Base-by-base conservation (phyloP, 2,797 vertebrate species). In the Enteromius afrohamiltoni region DNA sequence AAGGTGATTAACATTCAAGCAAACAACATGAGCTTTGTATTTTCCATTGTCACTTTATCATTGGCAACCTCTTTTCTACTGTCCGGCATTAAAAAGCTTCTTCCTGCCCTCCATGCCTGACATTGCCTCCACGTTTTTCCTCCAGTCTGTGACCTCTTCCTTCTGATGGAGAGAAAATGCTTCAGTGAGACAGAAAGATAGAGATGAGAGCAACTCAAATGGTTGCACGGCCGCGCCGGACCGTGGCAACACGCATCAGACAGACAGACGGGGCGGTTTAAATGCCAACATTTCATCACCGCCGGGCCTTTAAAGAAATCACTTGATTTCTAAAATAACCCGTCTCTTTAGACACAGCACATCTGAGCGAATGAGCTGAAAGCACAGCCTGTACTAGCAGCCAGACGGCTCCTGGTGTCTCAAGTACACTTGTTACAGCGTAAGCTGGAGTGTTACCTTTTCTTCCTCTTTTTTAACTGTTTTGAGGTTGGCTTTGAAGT, bases 401-500 rank as follows among this genome's bases (percentile, higher is more conserved):
- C 6, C 51, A 77, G 14, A 81, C 23, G 5, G 45, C 31, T 34
- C 37, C 42, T 71, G 34, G 29, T 49, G 67, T 23, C 26, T 69
- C 29, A 13, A 53, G 53, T n/a, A 42, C 55, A 60, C 68, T 58
- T 71, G 58, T 75, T 65, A 26, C 21, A 68, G 9, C 3, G 11
- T 31, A 31, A 68, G 23, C 13, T 37, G 8, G 14, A 75, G 60
- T 64, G 89, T 87, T 77, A 90, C 91, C 89, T 92, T 91, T 83
- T 90, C 87, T n/a, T 87, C 93, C 64, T 93, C 91, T 23, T 93
- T 93, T 84, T 92, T 91, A 55, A 90, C 89, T 13, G 90, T 91
- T 89, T 93, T 93, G n/a, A 93, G 87, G 76, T 91, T 93, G 47
- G 88, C 89, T 87, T 91, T 93, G 79, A 93, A 91, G 86, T 92